Conservation (phyloP, 2,113 vertebrate genomes). For the Bungarus multicinctus region DNA sequence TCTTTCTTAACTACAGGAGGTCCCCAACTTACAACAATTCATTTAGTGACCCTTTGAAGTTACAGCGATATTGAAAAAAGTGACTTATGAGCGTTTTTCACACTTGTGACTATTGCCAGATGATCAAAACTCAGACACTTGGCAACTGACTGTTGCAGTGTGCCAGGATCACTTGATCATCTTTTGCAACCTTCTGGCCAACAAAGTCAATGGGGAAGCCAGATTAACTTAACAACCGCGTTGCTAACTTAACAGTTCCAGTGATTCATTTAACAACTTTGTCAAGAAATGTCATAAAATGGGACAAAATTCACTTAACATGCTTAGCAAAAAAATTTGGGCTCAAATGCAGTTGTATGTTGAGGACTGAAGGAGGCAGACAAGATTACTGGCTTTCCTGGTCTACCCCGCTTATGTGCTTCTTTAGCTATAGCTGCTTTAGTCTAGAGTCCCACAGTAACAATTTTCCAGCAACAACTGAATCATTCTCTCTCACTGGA, state of each 20-base stretch:
- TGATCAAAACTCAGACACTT: not conserved
- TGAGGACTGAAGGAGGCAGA: not conserved
- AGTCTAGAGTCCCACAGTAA: not conserved
- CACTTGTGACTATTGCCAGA: not conserved
- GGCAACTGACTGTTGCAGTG: not conserved
- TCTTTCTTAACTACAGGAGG: not conserved
- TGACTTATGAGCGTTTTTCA: not conserved
- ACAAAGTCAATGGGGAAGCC: not conserved
- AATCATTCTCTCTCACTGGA: not conserved
- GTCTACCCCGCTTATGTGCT: not conserved
- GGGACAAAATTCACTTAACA: not conserved
- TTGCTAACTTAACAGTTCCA: not conserved
- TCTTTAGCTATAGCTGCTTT: not conserved
- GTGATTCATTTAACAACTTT: not conserved
- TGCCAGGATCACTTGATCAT: not conserved
- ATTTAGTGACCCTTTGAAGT: not conserved
- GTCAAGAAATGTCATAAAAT: not conserved
- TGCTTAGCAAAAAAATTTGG: not conserved
- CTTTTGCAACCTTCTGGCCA: not conserved
- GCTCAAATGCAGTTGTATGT: not conserved
- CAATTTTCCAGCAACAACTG: not conserved
- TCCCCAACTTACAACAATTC: not conserved
- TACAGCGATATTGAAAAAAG: not conserved
- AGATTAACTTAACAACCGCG: not conserved
- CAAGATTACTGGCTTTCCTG: not conserved